A percentile compares a stretch with the other conserved stretches of the same genome.
phyloP scores from a whole-genome alignment of 2,888 invertebrate genomes.

The Hyles lineata region DNA sequence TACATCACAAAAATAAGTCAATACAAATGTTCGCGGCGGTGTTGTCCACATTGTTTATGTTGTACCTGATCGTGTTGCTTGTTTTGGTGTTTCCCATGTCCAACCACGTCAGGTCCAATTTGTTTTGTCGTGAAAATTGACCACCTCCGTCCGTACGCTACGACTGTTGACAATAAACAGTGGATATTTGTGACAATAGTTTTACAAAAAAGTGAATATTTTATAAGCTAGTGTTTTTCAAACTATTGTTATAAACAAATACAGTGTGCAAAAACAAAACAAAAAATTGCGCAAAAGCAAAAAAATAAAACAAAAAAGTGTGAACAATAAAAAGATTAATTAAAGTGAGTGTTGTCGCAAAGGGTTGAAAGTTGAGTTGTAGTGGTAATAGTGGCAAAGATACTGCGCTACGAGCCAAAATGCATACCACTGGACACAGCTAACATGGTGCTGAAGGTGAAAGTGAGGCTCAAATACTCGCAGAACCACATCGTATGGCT shows the following conservation, averaged over 20 bases:
- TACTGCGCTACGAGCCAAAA: slow-evolving; percentile 70
- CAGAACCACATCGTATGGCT: slow-evolving; percentile 85
- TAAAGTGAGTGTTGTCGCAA: neutral
- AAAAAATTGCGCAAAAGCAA: too few species aligned
- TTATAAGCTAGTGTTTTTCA: neutral
- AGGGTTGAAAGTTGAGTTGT: neutral
- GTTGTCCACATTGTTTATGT: slow-evolving; percentile 68
- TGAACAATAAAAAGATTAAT: neutral
- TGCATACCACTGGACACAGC: slow-evolving; percentile 74
- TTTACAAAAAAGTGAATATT: neutral
- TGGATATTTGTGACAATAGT: neutral
- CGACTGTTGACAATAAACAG: slow-evolving; percentile 13
- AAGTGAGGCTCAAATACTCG: slow-evolving; percentile 85
- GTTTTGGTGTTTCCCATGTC: slow-evolving; percentile 74
- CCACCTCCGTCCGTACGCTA: slow-evolving; percentile 26
- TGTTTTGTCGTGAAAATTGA: slow-evolving; percentile 35
- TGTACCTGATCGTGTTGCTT: slow-evolving; percentile 71
- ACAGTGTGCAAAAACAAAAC: neutral
- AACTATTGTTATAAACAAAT: neutral
- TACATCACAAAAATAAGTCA: too few species aligned
- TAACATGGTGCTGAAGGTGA: slow-evolving; percentile 85
- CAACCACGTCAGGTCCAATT: slow-evolving; percentile 60
- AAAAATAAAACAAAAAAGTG: neutral
- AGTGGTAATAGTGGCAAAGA: slow-evolving; percentile 40
- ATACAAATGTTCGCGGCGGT: slow-evolving; percentile 61